Base-by-base conservation (phyloP, 2,797 vertebrate species). In the Stomatorhinus walkeri region DNA sequence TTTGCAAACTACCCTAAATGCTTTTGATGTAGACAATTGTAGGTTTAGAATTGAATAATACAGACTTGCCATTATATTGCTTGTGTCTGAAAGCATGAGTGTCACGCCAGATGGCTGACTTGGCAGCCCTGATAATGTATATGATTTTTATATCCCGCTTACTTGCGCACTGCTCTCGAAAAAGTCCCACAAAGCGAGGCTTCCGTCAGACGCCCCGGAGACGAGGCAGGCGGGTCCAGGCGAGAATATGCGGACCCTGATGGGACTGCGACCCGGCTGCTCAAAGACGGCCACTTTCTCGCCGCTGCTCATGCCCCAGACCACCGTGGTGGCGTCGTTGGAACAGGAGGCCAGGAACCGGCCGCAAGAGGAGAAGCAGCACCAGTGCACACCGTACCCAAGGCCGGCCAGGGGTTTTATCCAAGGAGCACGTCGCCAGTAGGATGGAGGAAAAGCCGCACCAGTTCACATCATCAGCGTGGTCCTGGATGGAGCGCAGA, bases 321-420 rank as follows among this genome's bases (percentile, higher is more conserved):
- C 90, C 84, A 97, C 86, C 0, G 95, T 94, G 1, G 95, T 97
- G 2, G 97, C 98, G 2, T 99, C 98, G 0, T 98, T 99, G 1
- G 98, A 99, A 90, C 98, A 99, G 0, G 98, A 99, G 61, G 96
- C 96, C 19, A 99, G 93, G 91, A 96, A 72, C 12, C 94, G 95
- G 0, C 98, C 97, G 0, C 96, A 97, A 0, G 96, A 79, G 0
- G 97, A 97, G 93, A 99, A 99, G 92, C 97, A 97, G 93, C 98
- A 99, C 93, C 97, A 99, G 94, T 99, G 98, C 85, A 99, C 96
- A 0, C 96, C 93, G 0, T 99, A 99, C 0, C 96, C 93, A 5
- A 99, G 98, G 0, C 97, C 97, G 1, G 91, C 92, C 89, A 99
- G 87, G 0, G 98, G 98, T 98, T 94, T 99, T 99, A 92, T 99